A percentile compares a stretch with the other conserved stretches of the same genome.
Conservation (phyloP, 2,113 vertebrate genomes). For the Menura novaehollandiae region DNA sequence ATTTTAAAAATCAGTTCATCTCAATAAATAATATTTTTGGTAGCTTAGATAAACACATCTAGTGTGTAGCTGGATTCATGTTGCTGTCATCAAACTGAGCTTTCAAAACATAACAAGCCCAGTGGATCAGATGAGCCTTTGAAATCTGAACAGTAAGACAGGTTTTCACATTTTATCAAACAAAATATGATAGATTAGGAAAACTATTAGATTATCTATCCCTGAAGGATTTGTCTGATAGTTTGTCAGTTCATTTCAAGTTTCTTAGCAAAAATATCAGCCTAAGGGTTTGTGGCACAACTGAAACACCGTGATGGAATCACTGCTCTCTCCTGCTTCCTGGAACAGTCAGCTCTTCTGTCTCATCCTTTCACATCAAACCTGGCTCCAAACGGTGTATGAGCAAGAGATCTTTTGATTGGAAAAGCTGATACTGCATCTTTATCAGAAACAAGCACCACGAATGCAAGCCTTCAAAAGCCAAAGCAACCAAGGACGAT, state of each 20-base stretch:
- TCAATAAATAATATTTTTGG: not conserved
- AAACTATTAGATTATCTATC: conserved; percentile 32
- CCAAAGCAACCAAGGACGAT: conserved; percentile 58
- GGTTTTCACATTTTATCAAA: conserved; percentile 36
- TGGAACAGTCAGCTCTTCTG: not conserved
- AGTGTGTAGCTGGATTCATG: not conserved
- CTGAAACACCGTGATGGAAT: not conserved
- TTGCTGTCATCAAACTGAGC: conserved; percentile 18
- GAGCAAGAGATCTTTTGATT: conserved; percentile 70
- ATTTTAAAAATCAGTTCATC: not conserved
- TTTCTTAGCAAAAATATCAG: conserved; percentile 32
- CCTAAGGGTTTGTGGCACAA: not conserved
- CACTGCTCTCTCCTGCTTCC: not conserved
- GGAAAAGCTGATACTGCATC: conserved; percentile 73
- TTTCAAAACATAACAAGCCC: conserved; percentile 37
- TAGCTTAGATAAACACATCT: not conserved
- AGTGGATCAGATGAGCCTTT: conserved; percentile 31
- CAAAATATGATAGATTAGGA: conserved; percentile 17
- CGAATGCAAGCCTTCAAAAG: conserved; percentile 65
- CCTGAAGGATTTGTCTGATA: conserved; percentile 34
- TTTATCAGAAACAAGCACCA: conserved; percentile 69
- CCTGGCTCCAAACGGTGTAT: not conserved
- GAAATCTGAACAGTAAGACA: conserved; percentile 30
- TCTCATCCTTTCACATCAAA: conserved; percentile 40
- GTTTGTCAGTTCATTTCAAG: conserved; percentile 42